Conservation (phyloP, 2,888 invertebrate species). For the Troilus luridus region DNA sequence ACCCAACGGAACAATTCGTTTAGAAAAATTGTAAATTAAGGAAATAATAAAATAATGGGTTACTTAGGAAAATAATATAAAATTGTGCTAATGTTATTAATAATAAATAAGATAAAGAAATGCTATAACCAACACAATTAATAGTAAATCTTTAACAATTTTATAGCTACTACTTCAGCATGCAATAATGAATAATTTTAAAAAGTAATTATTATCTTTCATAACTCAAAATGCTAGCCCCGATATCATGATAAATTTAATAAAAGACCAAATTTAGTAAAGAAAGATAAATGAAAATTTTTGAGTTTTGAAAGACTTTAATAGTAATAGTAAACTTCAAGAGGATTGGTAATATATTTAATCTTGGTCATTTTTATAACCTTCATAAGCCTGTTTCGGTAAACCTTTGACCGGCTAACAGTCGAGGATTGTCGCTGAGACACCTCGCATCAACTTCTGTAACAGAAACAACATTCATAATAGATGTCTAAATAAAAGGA, state of each 20-base stretch:
- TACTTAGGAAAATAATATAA: constrained; percentile 43
- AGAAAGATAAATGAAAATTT: background rate
- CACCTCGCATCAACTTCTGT: constrained; percentile 61
- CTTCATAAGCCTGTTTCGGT: constrained; percentile 60
- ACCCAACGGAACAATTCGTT: constrained; percentile 62
- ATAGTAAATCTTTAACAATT: constrained; percentile 22
- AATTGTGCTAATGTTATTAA: background rate
- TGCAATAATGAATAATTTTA: constrained; percentile 40
- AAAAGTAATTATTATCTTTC: constrained; percentile 36
- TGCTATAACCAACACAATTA: background rate
- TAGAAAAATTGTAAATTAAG: constrained; percentile 51
- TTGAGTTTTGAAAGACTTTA: constrained; percentile 48
- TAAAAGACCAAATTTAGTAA: background rate
- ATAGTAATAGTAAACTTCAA: constrained; percentile 14
- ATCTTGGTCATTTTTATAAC: constrained; percentile 62
- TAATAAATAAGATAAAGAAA: background rate
- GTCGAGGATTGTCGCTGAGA: constrained; percentile 48
- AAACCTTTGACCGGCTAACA: constrained; percentile 61
- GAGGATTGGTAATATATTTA: constrained; percentile 59
- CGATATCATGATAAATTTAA: background rate
- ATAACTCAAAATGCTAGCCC: constrained; percentile 51
- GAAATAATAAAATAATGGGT: constrained; percentile 55
- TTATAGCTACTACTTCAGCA: constrained; percentile 27
- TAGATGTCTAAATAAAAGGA: constrained; percentile 42
- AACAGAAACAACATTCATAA: constrained; percentile 61